Base-by-base conservation (phyloP, 2,797 vertebrate genomes). In the Cephalopachus bancanus region DNA sequence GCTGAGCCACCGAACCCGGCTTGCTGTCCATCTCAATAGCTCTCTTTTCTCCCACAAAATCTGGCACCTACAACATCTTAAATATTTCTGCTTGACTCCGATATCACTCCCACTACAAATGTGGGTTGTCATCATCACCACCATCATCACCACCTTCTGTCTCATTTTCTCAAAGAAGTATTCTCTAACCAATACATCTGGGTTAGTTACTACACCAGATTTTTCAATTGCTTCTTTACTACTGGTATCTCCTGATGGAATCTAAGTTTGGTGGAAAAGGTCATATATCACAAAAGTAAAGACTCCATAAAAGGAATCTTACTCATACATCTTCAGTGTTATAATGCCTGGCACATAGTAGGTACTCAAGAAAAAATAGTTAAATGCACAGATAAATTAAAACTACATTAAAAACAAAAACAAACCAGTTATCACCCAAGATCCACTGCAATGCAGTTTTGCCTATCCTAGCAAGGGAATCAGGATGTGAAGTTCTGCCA, bases 341-440 rank as follows among this genome's bases (percentile, higher is more conserved):
- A 30, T 4, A 33, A 53, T 76, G 79, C 26, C 65, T 51, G 49
- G 22, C 11, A 65, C 26, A n/a, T 0, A 67, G 22, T 1, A 14
- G 59, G 8, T 57, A 67, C 14, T 69, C 83, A 57, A 88, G 19
- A 59, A 92, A 95, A 85, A 64, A 44, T 3, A 22, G 30, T 74
- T 83, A 94, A 80, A 33, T n/a, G 11, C 72, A 88, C 53, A 55
- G 74, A 84, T 74, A 94, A 88, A 64, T 74, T 71, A 76, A 86
- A 89, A 76, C 8, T 74, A 7, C n/a, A 88, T 64, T 90, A 65
- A n/a, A 17, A 65, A 19, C 17, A 7, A 28, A 78, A 91, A 49
- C 19, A 5, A 28, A 94, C 49, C 62, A 83, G 11, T 64, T 81
- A 85, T 65, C 57, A 72, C 4, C 28, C n/a, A 71, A 24, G 28